Conservation (phyloP, 2,113 vertebrate species). For the Neolamprologus ventralis region DNA sequence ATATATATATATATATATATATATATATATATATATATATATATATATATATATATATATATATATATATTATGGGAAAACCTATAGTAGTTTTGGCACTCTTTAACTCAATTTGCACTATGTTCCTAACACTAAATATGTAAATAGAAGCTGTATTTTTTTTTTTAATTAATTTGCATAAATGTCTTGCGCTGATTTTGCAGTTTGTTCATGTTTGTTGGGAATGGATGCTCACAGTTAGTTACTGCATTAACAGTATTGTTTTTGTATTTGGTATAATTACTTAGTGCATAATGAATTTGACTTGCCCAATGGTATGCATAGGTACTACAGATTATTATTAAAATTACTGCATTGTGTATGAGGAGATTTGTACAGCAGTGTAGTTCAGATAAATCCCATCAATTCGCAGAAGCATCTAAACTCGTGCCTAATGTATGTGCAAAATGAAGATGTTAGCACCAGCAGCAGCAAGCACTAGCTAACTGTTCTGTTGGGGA, state of each 20-base stretch:
- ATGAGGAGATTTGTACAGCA: neutral
- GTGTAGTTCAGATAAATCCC: neutral
- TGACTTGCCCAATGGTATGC: neutral
- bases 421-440: neutral
- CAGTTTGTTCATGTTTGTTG: neutral
- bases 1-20: no score
- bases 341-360: neutral
- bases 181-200: neutral
- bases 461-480: neutral
- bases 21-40: no score
- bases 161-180: neutral
- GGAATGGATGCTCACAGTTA: neutral
- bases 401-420: fast-evolving
- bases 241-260: neutral
- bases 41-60: no score
- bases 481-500: slow-evolving; percentile 12
- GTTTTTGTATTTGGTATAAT: neutral
- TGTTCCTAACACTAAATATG: neutral
- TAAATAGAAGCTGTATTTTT: neutral
- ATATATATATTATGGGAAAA: neutral
- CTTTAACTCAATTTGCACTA: neutral
- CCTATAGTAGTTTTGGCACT: neutral
- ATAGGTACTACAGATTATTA: neutral
- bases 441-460: slow-evolving; percentile 3
- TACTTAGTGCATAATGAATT: neutral